These are phyloP conservation scores for Hybos culiciformis DNA, from an alignment of 2,888 invertebrate genomes.

Conservation along the genomic window DNA sequence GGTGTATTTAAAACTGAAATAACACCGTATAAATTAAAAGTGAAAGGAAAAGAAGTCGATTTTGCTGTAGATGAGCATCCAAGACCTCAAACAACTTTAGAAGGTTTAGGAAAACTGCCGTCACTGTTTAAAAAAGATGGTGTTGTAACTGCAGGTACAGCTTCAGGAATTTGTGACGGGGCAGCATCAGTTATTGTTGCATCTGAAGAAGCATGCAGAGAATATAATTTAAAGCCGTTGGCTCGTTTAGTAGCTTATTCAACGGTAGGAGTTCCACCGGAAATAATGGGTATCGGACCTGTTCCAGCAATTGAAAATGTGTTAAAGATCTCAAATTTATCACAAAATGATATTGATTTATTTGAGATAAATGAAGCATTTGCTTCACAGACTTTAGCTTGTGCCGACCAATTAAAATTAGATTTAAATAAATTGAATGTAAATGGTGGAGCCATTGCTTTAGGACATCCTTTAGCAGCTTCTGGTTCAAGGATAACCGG, in stretches of 20 bases:
- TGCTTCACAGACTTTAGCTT: constrained; percentile 85
- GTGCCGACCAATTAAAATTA: constrained; percentile 75
- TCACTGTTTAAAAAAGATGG: constrained; percentile 91
- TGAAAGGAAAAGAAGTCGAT: constrained; percentile 67
- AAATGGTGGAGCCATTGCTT: constrained; percentile 90
- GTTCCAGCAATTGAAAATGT: constrained; percentile 84
- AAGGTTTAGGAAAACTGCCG: constrained; percentile 70
- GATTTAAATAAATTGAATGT: constrained; percentile 82
- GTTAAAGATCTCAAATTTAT: constrained; percentile 62
- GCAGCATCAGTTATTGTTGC: constrained; percentile 86
- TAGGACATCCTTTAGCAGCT: constrained; percentile 96
- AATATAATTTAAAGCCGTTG: constrained; percentile 70
- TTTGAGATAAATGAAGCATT: constrained; percentile 99
- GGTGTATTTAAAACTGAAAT: constrained; percentile 87
- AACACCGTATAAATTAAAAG: constrained; percentile 67
- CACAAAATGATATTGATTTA: constrained; percentile 77
- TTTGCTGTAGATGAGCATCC: constrained; percentile 89
- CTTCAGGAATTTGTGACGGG: constrained; percentile 96
- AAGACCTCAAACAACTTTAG: constrained; percentile 70
- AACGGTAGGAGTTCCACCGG: constrained; percentile 90
- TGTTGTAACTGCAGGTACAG: constrained; percentile 84
- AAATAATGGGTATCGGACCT: constrained; percentile 96
- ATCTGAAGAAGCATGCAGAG: constrained; percentile 74
- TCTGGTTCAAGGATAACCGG: constrained; percentile 85
- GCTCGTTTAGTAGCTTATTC: constrained; percentile 85